Percentiles rank a stretch among this genome's conserved stretches.
Conservation (phyloP, 2,888 invertebrate genomes). For the Himalopsyche japonica region DNA sequence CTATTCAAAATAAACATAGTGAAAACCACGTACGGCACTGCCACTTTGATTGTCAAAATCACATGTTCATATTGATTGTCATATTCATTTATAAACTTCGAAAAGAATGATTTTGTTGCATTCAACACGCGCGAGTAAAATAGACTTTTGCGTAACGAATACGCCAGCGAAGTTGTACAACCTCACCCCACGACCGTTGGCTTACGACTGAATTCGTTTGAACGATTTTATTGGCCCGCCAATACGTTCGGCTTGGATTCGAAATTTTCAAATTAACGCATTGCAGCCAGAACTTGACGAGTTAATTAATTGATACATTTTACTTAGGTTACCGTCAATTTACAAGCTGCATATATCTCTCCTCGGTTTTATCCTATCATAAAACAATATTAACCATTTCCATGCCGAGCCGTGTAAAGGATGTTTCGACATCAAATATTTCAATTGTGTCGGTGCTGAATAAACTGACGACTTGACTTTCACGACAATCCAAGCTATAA, state of each 20-base stretch:
- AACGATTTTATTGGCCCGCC: neutral
- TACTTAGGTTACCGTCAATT: no score
- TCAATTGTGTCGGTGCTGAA: no score
- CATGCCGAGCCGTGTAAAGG: no score
- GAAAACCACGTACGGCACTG: neutral
- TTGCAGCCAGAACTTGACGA: neutral
- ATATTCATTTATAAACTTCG: neutral
- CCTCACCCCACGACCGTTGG: neutral
- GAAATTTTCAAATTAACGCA: neutral
- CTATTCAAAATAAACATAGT: neutral
- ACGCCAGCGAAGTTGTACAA: neutral
- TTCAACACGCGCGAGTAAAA: neutral
- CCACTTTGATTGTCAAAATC: neutral
- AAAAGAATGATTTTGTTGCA: neutral
- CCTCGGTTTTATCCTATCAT: no score
- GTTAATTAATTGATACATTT: no score
- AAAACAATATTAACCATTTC: no score
- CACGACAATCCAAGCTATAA: no score
- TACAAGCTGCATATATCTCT: no score
- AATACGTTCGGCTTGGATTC: neutral
- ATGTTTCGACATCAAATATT: no score
- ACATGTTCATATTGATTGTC: neutral
- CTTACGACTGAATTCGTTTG: neutral
- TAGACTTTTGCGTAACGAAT: neutral
- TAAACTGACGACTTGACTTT: no score